phyloP scores from a whole-genome alignment of 2,888 invertebrate genomes.

The Stramonita haemastoma region DNA sequence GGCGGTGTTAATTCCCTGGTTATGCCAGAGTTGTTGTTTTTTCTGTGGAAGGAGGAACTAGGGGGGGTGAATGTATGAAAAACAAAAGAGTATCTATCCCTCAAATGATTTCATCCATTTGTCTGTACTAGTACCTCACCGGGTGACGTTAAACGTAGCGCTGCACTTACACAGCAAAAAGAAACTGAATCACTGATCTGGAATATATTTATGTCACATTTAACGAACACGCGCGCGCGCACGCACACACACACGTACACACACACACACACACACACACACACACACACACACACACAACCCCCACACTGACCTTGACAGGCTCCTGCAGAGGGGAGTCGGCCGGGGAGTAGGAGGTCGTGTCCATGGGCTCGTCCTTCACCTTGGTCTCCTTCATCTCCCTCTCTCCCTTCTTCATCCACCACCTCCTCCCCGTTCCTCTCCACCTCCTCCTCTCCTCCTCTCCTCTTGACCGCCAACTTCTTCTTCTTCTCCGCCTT shows the following conservation, averaged over 20 bases:
- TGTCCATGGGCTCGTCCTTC: slow-evolving; percentile 43
- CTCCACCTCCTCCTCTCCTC: background rate
- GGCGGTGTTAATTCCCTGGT: too few species aligned
- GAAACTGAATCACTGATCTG: too few species aligned
- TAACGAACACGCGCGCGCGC: too few species aligned
- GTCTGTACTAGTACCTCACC: too few species aligned
- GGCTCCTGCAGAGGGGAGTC: slow-evolving; percentile 32
- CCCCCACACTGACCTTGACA: slow-evolving; percentile 14
- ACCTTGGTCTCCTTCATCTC: slow-evolving; percentile 1
- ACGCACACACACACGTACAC: background rate
- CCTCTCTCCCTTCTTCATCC: background rate
- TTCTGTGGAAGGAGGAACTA: too few species aligned
- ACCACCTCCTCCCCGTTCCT: background rate
- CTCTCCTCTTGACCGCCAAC: background rate
- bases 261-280: background rate
- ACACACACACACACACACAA: background rate
- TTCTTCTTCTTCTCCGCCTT: background rate
- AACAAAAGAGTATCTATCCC: too few species aligned
- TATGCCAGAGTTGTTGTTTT: too few species aligned
- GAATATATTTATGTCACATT: too few species aligned
- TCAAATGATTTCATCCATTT: too few species aligned
- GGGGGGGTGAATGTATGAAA: too few species aligned
- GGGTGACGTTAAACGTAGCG: too few species aligned
- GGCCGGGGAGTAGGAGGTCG: slow-evolving; percentile 30
- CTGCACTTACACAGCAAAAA: too few species aligned